Percentiles rank a stretch among this genome's conserved stretches.
These are phyloP conservation scores for Nebria ingens DNA, from an alignment of 1,140 invertebrate species.

Conservation along the genomic window DNA sequence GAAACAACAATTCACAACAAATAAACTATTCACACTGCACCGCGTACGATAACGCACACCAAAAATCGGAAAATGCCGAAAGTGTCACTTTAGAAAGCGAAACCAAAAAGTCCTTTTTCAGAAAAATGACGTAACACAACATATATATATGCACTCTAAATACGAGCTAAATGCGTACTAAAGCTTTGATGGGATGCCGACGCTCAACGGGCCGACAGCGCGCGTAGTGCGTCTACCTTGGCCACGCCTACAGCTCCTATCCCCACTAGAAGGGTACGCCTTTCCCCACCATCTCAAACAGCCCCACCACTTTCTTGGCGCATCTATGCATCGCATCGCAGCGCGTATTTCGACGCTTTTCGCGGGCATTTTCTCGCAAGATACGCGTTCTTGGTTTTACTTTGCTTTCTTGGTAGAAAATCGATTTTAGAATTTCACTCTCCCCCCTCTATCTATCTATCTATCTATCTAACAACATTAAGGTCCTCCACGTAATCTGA, in stretches of 20 bases:
- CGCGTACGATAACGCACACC: constrained; percentile 15
- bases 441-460: too few relatives aligned
- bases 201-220: constrained; percentile 20
- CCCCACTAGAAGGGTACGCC: constrained; percentile 7
- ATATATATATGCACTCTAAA: constrained; percentile 33
- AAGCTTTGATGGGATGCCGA: constrained; percentile 22
- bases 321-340: neutral
- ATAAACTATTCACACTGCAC: constrained; percentile 10
- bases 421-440: neutral
- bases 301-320: neutral
- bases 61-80: constrained; percentile 26
- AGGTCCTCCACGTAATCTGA: too few relatives aligned
- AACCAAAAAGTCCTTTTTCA: constrained; percentile 33
- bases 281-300: neutral
- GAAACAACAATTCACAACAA: constrained; percentile 11
- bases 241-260: constrained; percentile 22
- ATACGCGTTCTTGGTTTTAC: too few relatives aligned
- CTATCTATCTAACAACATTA: too few relatives aligned
- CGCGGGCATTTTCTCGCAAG: constrained; percentile 1
- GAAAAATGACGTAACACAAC: constrained; percentile 36
- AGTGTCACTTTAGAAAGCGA: constrained; percentile 33
- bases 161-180: constrained; percentile 36
- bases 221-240: constrained; percentile 17
- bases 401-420: neutral
- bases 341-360: neutral